Conservation (phyloP, 2,113 vertebrate species). For the Erythrolamprus reginae region DNA sequence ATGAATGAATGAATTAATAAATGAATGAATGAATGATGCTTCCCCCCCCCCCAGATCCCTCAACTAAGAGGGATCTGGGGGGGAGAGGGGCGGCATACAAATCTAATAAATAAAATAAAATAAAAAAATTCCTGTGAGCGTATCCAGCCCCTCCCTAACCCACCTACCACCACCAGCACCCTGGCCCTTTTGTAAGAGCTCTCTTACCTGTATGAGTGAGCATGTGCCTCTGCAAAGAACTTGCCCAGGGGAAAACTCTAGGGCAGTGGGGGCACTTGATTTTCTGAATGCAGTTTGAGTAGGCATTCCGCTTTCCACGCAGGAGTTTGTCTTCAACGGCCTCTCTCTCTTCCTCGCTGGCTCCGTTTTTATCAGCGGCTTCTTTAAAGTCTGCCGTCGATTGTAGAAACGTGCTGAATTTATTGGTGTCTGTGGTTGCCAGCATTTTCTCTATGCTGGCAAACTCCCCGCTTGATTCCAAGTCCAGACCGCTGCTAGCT, state of each 20-base stretch:
- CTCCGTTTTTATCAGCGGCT: slow-evolving; percentile 61
- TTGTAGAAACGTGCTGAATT: slow-evolving; percentile 91
- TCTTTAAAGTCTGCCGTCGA: slow-evolving; percentile 66
- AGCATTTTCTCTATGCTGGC: slow-evolving; percentile 97
- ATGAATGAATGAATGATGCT: background rate
- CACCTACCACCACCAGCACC: background rate
- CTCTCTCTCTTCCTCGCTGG: slow-evolving; percentile 73
- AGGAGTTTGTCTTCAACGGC: slow-evolving; percentile 70
- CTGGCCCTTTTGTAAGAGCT: background rate
- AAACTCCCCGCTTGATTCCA: slow-evolving; percentile 97
- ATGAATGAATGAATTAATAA: background rate
- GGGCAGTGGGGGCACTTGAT: slow-evolving; percentile 92
- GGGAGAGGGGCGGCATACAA: too few species aligned
- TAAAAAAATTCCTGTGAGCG: background rate
- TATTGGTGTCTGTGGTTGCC: slow-evolving; percentile 91
- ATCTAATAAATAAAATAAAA: too few species aligned
- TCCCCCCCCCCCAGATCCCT: background rate
- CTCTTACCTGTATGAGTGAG: slow-evolving; percentile 92
- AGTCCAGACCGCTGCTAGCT: slow-evolving; percentile 68
- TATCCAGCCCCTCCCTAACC: background rate
- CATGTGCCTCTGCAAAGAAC: slow-evolving; percentile 93
- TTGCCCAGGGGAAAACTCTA: slow-evolving; percentile 90
- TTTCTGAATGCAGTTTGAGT: slow-evolving; percentile 90
- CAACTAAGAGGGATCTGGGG: too few species aligned
- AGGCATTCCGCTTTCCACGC: slow-evolving; percentile 85